Conservation (phyloP, 2,797 vertebrate genomes). For the Ibycter americanus region DNA sequence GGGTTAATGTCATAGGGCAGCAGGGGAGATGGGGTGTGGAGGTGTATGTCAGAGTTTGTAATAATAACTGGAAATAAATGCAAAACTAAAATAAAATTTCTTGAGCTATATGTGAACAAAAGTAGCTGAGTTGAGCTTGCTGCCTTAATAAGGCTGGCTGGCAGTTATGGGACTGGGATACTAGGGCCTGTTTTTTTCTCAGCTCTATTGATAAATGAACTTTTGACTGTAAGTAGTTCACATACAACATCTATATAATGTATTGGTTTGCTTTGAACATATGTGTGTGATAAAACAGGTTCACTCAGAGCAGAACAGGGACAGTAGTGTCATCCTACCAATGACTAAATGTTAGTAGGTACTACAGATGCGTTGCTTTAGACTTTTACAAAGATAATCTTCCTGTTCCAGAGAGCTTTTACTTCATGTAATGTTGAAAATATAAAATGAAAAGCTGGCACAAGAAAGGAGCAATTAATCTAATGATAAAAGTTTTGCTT, state of each 20-base stretch:
- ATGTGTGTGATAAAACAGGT: not conserved
- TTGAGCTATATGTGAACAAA: not conserved
- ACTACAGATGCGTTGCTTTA: not conserved
- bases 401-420: not conserved
- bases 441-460: not conserved
- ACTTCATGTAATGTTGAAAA: not conserved
- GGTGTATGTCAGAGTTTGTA: not conserved
- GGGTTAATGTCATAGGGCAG: not conserved
- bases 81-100: not conserved
- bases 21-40: rapidly evolving
- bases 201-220: not conserved
- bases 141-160: not conserved
- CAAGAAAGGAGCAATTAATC: not conserved
- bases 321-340: not conserved
- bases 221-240: not conserved
- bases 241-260: not conserved
- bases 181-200: not conserved
- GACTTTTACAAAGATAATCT: not conserved
- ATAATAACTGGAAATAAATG: not conserved
- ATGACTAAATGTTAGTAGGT: not conserved
- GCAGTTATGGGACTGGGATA: not conserved
- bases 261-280: not conserved
- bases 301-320: not conserved
- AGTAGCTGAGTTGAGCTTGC: not conserved
- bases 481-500: not conserved